Conservation (phyloP, 2,888 invertebrate species). For the Amaurobius ferox region DNA sequence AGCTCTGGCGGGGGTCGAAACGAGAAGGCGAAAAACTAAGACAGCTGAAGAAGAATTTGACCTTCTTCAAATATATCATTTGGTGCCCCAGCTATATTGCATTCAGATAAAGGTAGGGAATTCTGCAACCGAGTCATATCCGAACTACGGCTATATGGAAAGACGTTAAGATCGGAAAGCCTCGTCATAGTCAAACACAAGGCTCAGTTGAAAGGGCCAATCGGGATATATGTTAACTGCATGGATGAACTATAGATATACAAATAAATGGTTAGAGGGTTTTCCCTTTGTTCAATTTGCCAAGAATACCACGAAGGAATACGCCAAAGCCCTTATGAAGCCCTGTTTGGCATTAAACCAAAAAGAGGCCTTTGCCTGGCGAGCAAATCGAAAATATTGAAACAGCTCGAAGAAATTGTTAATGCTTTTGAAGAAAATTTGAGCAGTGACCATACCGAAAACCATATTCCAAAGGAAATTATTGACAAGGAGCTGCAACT, state of each 20-base stretch:
- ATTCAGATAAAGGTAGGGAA: slow-evolving; percentile 72
- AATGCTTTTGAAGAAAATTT: too few species aligned
- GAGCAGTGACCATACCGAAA: too few species aligned
- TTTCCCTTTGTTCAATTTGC: slow-evolving; percentile 59
- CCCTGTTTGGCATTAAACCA: too few species aligned
- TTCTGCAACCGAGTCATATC: slow-evolving; percentile 57
- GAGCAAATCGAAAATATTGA: slow-evolving; percentile 40
- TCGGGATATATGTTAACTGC: slow-evolving; percentile 41
- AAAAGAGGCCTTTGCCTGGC: slow-evolving; percentile 30
- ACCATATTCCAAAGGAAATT: neutral
- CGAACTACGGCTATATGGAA: slow-evolving; percentile 42
- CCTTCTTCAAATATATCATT: too few species aligned
- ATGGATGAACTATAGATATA: slow-evolving; percentile 58
- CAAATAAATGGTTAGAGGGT: slow-evolving; percentile 72
- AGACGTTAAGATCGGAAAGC: slow-evolving; percentile 35
- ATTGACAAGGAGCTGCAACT: too few species aligned
- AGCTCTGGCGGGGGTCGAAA: too few species aligned
- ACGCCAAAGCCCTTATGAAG: too few species aligned
- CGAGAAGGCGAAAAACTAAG: too few species aligned
- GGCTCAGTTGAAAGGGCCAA: too few species aligned
- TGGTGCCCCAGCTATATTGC: slow-evolving; percentile 70
- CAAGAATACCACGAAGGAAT: too few species aligned
- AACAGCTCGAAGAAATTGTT: neutral
- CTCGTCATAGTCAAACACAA: neutral
- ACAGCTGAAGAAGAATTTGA: too few species aligned